phyloP scores from a whole-genome alignment of 2,888 invertebrate species.

The Augochlorella aurata region DNA sequence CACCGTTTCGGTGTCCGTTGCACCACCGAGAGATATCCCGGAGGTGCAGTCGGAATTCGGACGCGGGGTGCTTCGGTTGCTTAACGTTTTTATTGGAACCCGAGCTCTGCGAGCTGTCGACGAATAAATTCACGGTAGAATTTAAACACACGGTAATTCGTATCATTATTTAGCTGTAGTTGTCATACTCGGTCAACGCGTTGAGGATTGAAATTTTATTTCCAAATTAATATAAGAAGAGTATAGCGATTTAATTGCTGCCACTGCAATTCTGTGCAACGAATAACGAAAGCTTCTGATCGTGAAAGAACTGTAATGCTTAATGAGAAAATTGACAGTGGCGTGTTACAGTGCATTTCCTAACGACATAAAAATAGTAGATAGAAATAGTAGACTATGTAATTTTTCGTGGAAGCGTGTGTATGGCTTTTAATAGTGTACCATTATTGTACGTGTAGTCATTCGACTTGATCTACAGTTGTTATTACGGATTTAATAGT shows the following conservation, averaged over 20 bases:
- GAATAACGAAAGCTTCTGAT: background rate
- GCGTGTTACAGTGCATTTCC: background rate
- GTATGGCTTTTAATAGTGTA: background rate
- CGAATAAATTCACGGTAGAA: too few species aligned
- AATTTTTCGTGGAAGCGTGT: background rate
- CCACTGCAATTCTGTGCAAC: too few species aligned
- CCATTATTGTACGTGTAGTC: background rate
- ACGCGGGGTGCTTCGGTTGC: too few species aligned
- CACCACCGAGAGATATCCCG: background rate
- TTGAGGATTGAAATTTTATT: too few species aligned
- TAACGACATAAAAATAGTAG: background rate
- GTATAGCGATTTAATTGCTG: too few species aligned
- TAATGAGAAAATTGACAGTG: background rate
- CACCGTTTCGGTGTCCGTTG: background rate
- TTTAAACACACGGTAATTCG: too few species aligned
- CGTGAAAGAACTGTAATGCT: background rate
- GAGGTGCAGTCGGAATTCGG: background rate
- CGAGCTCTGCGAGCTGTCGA: too few species aligned
- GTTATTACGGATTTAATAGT: conserved; percentile 7
- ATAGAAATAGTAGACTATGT: background rate
- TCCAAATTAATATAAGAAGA: too few species aligned
- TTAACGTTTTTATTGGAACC: too few species aligned
- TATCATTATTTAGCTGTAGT: too few species aligned
- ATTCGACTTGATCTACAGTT: background rate
- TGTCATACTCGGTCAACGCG: too few species aligned